A percentile compares a stretch with the other conserved stretches of the same genome.
These are phyloP conservation scores for Microplitis deprimator DNA, from an alignment of 2,888 invertebrate genomes.

Conservation along the genomic window DNA sequence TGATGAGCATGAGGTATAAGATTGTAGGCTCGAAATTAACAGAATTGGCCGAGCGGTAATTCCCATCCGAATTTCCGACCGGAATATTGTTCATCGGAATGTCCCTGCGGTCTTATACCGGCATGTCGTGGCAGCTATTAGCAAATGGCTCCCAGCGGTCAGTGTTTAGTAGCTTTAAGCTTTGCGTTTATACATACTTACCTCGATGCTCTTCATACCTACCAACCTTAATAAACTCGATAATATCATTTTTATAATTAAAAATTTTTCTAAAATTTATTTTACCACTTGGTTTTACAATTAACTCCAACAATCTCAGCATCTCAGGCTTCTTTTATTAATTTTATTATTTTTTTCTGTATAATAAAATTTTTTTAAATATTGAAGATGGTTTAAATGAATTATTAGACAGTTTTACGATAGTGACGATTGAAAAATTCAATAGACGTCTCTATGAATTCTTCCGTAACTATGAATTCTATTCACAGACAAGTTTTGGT, in stretches of 20 bases:
- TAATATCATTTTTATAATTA: too few relatives aligned
- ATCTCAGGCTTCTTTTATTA: not conserved
- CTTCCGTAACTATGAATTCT: conserved; percentile 8
- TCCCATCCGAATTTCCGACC: conserved; percentile 61
- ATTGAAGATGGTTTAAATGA: not conserved
- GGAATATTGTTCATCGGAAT: conserved; percentile 64
- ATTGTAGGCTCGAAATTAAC: conserved; percentile 49
- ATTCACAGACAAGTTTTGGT: not conserved
- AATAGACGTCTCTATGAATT: not conserved
- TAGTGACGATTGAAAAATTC: conserved; percentile 3
- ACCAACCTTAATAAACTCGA: conserved; percentile 13
- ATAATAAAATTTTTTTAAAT: too few relatives aligned
- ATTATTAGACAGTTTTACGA: not conserved
- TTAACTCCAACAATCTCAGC: not conserved
- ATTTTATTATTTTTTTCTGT: not conserved
- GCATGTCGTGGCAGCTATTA: conserved; percentile 66
- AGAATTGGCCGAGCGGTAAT: conserved; percentile 55
- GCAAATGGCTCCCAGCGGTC: conserved; percentile 68
- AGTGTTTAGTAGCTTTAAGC: conserved; percentile 62
- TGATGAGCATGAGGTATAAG: conserved; percentile 39
- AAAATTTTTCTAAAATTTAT: too few relatives aligned
- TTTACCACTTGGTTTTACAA: too few relatives aligned
- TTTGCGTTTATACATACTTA: conserved; percentile 36
- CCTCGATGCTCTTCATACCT: conserved; percentile 15
- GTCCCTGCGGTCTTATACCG: conserved; percentile 66